Conservation (phyloP, 2,113 vertebrate species). For the Lates calcarifer region DNA sequence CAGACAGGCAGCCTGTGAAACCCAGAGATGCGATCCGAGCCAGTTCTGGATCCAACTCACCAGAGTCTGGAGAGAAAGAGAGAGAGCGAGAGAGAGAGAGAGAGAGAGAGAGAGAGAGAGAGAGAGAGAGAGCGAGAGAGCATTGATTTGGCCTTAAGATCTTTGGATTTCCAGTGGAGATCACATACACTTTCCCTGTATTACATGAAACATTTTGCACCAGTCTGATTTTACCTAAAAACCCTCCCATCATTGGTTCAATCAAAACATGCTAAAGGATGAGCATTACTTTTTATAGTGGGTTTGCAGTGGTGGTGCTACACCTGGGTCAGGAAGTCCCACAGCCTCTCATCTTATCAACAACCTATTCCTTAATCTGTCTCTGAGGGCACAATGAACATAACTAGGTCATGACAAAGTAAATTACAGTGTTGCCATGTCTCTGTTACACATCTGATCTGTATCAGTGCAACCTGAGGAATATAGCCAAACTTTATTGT, state of each 20-base stretch:
- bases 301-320: neutral
- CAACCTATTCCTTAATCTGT: constrained; percentile 20
- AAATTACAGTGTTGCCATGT: neutral
- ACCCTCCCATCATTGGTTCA: neutral
- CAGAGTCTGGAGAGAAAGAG: constrained; percentile 58
- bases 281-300: neutral
- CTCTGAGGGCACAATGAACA: neutral
- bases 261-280: neutral
- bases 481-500: neutral
- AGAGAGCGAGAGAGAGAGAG: neutral
- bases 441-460: neutral
- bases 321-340: constrained; percentile 12
- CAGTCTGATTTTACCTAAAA: neutral
- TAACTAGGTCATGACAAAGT: constrained; percentile 30
- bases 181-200: neutral
- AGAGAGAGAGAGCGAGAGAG: neutral
- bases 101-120: neutral
- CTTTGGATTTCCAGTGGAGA: too few relatives aligned
- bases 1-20: constrained; percentile 93
- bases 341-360: constrained; percentile 31
- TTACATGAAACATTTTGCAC: neutral
- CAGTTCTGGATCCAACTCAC: constrained; percentile 86
- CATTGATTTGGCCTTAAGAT: neutral
- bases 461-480: neutral
- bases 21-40: constrained; percentile 87